Percentiles rank a stretch among this genome's conserved stretches.
Conservation (phyloP, 2,113 vertebrate species). For the Pandion haliaetus region DNA sequence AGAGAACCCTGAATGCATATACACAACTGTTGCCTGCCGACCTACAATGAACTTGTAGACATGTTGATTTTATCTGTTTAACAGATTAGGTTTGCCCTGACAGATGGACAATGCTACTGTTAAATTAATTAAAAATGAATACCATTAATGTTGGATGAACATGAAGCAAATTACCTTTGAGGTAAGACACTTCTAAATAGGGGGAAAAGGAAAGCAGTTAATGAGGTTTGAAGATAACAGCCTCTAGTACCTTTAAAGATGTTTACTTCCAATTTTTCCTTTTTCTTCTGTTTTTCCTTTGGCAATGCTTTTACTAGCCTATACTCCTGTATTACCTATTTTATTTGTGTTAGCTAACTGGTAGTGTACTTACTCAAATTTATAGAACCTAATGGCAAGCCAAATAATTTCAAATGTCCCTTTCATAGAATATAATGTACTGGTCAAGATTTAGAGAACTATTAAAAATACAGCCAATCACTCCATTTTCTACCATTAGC, state of each 20-base stretch:
- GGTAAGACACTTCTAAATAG: constrained; percentile 33
- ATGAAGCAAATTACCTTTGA: constrained; percentile 60
- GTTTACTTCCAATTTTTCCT: neutral
- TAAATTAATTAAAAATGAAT: constrained; percentile 69
- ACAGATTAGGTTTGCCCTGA: constrained; percentile 56
- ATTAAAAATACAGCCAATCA: neutral
- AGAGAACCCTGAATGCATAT: neutral
- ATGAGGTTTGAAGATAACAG: neutral
- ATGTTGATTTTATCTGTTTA: constrained; percentile 59
- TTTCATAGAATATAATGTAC: neutral
- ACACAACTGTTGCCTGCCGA: neutral
- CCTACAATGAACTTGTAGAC: constrained; percentile 54
- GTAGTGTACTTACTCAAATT: neutral
- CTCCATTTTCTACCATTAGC: neutral
- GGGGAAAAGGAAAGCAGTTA: neutral
- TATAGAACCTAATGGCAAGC: neutral
- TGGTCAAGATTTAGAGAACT: constrained; percentile 7
- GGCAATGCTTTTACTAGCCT: neutral
- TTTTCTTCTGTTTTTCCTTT: neutral
- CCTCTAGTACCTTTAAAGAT: neutral
- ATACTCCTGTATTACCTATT: neutral
- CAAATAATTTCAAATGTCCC: neutral
- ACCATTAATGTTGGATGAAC: constrained; percentile 51
- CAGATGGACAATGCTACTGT: constrained; percentile 53
- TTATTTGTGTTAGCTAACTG: neutral